A percentile compares a stretch with the other conserved stretches of the same genome.
These are phyloP conservation scores for Leptinotarsa haldemani DNA, from an alignment of 2,888 invertebrate species.

Conservation along the genomic window DNA sequence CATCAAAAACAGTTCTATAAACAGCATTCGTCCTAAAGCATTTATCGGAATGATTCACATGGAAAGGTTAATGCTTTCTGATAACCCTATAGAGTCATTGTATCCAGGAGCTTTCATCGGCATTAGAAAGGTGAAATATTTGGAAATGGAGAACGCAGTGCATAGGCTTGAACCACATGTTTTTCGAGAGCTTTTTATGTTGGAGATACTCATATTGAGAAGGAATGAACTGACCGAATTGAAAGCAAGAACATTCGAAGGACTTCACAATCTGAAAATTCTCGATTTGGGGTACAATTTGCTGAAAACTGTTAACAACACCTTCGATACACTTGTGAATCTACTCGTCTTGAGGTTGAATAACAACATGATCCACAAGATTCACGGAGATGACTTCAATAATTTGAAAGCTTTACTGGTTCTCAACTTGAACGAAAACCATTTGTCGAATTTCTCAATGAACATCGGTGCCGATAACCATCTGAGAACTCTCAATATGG, in stretches of 20 bases:
- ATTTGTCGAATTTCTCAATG: slow-evolving; percentile 49
- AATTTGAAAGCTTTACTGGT: slow-evolving; percentile 42
- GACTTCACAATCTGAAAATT: slow-evolving; percentile 55
- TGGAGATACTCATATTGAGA: slow-evolving; percentile 52
- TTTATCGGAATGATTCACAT: slow-evolving; percentile 59
- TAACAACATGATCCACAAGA: slow-evolving; percentile 50
- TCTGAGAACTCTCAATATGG: slow-evolving; percentile 55
- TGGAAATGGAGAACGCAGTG: slow-evolving; percentile 53
- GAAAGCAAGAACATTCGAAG: slow-evolving; percentile 53
- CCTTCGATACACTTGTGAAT: slow-evolving; percentile 39
- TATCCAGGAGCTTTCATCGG: slow-evolving; percentile 57
- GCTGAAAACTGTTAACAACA: slow-evolving; percentile 24
- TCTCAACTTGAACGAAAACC: slow-evolving; percentile 56
- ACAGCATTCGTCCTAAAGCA: slow-evolving; percentile 51
- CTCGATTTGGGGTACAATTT: slow-evolving; percentile 52
- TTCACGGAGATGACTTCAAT: slow-evolving; percentile 48
- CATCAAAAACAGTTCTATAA: slow-evolving; percentile 54
- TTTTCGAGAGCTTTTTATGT: slow-evolving; percentile 51
- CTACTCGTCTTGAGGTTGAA: slow-evolving; percentile 53
- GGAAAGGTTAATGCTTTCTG: slow-evolving; percentile 53
- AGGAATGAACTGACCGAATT: slow-evolving; percentile 49
- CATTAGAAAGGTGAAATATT: slow-evolving; percentile 55
- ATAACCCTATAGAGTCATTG: slow-evolving; percentile 56
- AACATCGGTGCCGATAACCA: slow-evolving; percentile 55
- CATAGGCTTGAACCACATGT: slow-evolving; percentile 43